Conservation (phyloP, 2,797 vertebrate genomes). For the Furcifer pardalis region DNA sequence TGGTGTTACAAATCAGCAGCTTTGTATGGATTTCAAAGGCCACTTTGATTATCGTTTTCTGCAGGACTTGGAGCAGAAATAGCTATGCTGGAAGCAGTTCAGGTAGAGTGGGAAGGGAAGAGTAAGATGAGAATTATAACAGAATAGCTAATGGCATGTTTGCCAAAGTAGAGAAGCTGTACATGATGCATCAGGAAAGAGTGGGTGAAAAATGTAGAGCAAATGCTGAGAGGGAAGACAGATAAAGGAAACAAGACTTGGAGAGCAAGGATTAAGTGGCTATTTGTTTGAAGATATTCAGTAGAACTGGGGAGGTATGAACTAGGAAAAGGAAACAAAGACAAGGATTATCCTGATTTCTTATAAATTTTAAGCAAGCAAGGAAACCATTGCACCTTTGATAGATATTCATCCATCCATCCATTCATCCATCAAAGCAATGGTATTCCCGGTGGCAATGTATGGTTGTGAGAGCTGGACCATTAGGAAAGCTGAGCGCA, state of each 20-base stretch:
- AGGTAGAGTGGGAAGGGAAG: not conserved
- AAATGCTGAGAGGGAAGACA: not conserved
- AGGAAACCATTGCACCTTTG: not conserved
- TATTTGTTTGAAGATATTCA: not conserved
- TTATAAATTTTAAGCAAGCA: not conserved
- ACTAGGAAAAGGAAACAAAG: not conserved
- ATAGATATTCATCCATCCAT: too few relatives aligned
- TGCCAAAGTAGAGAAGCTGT: too few relatives aligned
- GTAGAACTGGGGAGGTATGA: not conserved
- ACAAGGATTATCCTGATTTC: not conserved
- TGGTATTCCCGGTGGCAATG: too few relatives aligned
- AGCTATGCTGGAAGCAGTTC: not conserved
- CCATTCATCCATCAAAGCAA: too few relatives aligned
- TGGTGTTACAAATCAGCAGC: not conserved
- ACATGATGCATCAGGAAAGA: not conserved
- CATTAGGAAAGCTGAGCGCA: too few relatives aligned
- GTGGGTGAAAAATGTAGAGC: not conserved
- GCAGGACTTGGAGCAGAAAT: not conserved
- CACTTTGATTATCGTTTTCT: not conserved
- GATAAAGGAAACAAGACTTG: too few relatives aligned
- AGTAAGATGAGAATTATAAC: not conserved
- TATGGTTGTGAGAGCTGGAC: too few relatives aligned
- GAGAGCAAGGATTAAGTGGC: not conserved
- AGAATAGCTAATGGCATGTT: not conserved
- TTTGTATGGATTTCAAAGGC: not conserved